Conservation (phyloP, 2,113 vertebrate species). For the Stigmatopora nigra region DNA sequence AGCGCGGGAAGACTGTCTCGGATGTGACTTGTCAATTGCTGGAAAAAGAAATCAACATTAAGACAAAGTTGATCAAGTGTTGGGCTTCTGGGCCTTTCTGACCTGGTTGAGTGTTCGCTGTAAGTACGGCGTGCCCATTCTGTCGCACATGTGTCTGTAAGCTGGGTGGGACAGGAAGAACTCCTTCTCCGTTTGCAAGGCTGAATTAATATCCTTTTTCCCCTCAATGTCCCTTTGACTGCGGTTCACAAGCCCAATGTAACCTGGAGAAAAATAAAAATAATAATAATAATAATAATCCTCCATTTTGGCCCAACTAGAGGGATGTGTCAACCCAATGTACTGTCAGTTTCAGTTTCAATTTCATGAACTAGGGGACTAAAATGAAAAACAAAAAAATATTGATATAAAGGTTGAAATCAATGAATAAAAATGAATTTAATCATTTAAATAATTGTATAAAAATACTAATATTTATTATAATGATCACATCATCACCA, state of each 20-base stretch:
- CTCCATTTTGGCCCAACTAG: too few relatives aligned
- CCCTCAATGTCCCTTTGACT: slow-evolving; percentile 84
- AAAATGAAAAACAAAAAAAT: too few relatives aligned
- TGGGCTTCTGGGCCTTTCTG: background rate
- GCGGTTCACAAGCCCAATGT: slow-evolving; percentile 80
- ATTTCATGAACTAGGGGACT: too few relatives aligned
- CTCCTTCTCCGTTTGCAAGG: slow-evolving; percentile 73
- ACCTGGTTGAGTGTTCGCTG: slow-evolving; percentile 78
- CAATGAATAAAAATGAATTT: too few relatives aligned
- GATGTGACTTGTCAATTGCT: slow-evolving; percentile 95
- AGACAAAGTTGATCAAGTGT: background rate
- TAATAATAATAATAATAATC: too few relatives aligned
- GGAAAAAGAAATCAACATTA: slow-evolving; percentile 19
- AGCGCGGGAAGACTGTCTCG: slow-evolving; percentile 81
- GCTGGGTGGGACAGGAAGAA: slow-evolving; percentile 71
- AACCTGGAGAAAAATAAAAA: slow-evolving; percentile 58
- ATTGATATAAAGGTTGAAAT: too few relatives aligned
- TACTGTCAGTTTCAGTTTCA: too few relatives aligned
- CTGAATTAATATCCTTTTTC: slow-evolving; percentile 76
- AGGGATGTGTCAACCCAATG: too few relatives aligned
- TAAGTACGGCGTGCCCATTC: slow-evolving; percentile 76
- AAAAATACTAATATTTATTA: too few relatives aligned
- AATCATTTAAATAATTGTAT: too few relatives aligned
- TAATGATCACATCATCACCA: too few relatives aligned
- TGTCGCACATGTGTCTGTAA: slow-evolving; percentile 76